Evolutionary conservation across 2,113 vertebrate genomes (phyloP).

Genomic region (Tachysurus fulvidraco): DNA sequence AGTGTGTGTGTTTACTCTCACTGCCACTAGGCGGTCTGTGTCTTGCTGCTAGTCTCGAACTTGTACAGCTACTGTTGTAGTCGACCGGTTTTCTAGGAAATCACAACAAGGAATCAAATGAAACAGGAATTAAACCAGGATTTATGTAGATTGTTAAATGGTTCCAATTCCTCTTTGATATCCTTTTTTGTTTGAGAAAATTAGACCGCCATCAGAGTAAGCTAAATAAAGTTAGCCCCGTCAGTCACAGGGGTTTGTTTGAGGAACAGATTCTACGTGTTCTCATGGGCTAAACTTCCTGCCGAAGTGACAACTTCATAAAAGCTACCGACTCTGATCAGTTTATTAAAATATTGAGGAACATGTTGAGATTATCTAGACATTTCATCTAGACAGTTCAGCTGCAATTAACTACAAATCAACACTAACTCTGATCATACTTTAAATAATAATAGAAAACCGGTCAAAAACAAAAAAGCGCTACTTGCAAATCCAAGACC

Average conservation of each 20-base stretch:
- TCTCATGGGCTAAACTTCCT: not conserved
- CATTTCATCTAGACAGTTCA: not conserved
- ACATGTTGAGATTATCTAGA: not conserved
- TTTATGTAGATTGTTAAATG: not conserved
- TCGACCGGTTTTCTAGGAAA: not conserved
- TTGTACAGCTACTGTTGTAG: not conserved
- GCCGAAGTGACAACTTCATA: not conserved
- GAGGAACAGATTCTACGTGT: not conserved
- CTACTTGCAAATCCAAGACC: not conserved
- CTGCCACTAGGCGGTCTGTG: not conserved
- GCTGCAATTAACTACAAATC: not conserved
- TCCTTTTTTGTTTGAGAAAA: not conserved
- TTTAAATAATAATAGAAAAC: not conserved
- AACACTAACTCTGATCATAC: not conserved
- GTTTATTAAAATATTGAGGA: not conserved
- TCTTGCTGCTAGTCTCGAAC: not conserved
- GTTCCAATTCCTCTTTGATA: not conserved
- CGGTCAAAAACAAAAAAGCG: too few species aligned
- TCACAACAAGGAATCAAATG: too few species aligned
- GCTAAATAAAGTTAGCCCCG: not conserved
- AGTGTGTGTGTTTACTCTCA: not conserved
- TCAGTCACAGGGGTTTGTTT: not conserved
- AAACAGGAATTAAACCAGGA: not conserved
- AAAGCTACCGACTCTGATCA: not conserved
- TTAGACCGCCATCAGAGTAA: not conserved